Conservation (phyloP, 2,113 vertebrate genomes). For the Mesitornis unicolor region DNA sequence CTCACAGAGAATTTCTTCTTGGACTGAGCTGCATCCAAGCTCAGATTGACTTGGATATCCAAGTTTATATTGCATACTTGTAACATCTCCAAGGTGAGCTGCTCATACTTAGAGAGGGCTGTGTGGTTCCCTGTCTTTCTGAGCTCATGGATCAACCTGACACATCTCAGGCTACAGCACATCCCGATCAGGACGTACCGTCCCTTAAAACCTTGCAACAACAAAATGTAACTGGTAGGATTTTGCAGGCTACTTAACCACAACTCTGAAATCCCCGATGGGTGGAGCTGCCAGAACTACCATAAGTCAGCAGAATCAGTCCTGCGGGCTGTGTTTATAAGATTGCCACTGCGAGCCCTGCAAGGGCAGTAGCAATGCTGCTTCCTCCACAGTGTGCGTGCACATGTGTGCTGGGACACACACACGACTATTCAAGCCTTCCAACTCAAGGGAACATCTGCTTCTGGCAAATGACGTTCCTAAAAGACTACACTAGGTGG, state of each 20-base stretch:
- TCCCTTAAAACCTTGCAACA: neutral
- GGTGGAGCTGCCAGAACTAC: neutral
- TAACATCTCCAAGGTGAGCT: neutral
- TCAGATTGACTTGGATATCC: neutral
- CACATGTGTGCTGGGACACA: rapidly evolving
- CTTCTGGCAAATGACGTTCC: neutral
- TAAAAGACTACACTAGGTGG: neutral
- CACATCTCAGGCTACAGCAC: rapidly evolving
- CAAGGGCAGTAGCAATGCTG: neutral
- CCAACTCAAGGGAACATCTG: neutral
- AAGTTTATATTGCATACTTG: rapidly evolving
- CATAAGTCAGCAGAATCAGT: neutral
- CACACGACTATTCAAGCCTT: neutral
- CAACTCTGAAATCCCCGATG: neutral
- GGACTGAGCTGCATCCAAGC: neutral
- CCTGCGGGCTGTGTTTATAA: neutral
- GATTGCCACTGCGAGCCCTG: neutral
- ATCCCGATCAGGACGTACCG: neutral
- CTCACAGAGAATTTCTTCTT: neutral
- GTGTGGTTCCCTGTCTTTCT: neutral
- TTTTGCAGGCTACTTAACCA: neutral
- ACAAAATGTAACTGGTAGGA: neutral
- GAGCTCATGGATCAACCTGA: neutral
- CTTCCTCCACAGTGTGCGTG: neutral
- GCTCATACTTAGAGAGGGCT: neutral